Evolutionary conservation across 1,140 invertebrate species (phyloP).

Genomic region (Zeugodacus cucurbitae): DNA sequence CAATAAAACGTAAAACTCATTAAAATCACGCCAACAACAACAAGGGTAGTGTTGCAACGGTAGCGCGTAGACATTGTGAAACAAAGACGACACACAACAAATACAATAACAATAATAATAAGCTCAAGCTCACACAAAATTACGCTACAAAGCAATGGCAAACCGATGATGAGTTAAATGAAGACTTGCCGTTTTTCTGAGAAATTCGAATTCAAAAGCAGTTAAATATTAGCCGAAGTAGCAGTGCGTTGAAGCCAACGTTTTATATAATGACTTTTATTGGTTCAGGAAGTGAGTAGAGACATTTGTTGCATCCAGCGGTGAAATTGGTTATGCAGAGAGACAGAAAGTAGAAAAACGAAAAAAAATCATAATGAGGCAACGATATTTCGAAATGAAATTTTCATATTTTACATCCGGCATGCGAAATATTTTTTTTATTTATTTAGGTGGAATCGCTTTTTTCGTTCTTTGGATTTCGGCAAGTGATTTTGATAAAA

Average conservation of each 20-base stretch:
- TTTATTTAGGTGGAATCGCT: background rate
- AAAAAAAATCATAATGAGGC: background rate
- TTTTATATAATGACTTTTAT: constrained; percentile 20
- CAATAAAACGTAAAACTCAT: constrained; percentile 1
- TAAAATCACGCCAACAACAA: background rate
- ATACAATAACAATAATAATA: background rate
- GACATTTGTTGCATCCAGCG: constrained; percentile 14
- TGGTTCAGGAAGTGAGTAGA: background rate
- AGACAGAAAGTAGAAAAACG: background rate
- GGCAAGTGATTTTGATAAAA: background rate
- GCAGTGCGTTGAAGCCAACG: background rate
- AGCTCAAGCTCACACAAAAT: background rate
- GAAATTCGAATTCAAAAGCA: background rate
- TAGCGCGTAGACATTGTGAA: background rate
- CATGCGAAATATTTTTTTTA: background rate
- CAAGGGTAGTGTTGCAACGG: background rate
- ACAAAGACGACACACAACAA: background rate
- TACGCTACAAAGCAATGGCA: background rate
- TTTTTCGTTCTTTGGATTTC: background rate
- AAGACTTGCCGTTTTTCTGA: background rate
- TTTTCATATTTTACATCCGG: constrained; percentile 12
- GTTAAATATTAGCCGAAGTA: background rate
- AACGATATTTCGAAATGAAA: constrained; percentile 5
- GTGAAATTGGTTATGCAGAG: background rate
- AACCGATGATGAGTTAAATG: background rate